phyloP scores from a whole-genome alignment of 2,797 vertebrate genomes.

The Dromococcyx pavoninus region DNA sequence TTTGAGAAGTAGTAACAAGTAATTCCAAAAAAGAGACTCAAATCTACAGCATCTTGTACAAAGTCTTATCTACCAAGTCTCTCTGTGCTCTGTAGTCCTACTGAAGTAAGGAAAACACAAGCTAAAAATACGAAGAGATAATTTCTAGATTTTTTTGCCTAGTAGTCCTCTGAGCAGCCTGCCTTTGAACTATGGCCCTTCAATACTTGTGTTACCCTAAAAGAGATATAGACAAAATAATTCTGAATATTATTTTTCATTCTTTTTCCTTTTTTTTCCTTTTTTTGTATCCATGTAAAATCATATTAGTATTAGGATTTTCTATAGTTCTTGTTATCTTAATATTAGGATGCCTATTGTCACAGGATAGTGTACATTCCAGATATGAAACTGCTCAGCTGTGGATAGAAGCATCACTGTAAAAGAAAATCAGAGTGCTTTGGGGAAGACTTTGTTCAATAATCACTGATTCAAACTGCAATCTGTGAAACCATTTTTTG shows the following conservation, averaged over 20 bases:
- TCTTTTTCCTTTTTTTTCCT: background rate
- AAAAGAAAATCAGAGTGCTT: conserved; percentile 46
- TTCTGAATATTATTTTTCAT: background rate
- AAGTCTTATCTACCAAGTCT: background rate
- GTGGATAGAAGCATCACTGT: background rate
- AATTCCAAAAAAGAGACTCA: background rate
- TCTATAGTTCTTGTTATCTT: conserved; percentile 8
- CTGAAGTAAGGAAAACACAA: background rate
- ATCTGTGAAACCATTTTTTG: background rate
- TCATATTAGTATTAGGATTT: background rate
- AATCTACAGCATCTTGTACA: background rate
- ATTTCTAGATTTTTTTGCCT: conserved; percentile 31
- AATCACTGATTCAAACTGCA: conserved; percentile 30
- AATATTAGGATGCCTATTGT: conserved; percentile 11
- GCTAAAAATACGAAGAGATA: background rate
- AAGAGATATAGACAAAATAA: background rate
- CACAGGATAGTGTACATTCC: background rate
- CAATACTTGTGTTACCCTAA: background rate
- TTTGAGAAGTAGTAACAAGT: background rate
- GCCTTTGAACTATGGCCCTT: background rate
- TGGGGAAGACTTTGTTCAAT: conserved; percentile 33
- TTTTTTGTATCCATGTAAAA: too few species aligned
- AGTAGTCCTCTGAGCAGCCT: background rate
- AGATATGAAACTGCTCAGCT: conserved; percentile 2
- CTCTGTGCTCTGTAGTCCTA: background rate